Percentiles rank a stretch among this genome's conserved stretches.
Evolutionary conservation across 2,888 invertebrate genomes (phyloP).

Genomic region (Tillus elongatus): DNA sequence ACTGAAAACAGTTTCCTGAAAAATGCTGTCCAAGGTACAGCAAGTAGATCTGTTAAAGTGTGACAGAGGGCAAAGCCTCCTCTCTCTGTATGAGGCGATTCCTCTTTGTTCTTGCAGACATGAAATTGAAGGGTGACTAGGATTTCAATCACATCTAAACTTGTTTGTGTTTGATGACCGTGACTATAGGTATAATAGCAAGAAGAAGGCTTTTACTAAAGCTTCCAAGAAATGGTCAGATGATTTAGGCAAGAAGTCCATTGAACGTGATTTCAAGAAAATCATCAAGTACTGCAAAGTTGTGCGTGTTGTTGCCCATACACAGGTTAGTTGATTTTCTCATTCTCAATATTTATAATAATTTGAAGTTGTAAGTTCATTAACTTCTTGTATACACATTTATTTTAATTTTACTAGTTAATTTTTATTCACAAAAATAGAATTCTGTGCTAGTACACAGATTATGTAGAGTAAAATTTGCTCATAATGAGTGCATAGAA

Average conservation of each 20-base stretch:
- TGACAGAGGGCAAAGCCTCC: conserved; percentile 48
- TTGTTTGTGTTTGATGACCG: conserved; percentile 6
- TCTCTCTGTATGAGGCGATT: conserved; percentile 62
- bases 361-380: conserved; percentile 8
- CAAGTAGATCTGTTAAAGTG: no score
- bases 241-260: conserved; percentile 90
- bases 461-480: no score
- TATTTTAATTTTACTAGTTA: conserved; percentile 10
- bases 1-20: conserved; percentile 25
- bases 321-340: conserved; percentile 61
- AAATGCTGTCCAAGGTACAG: no score
- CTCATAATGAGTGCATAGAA: no score
- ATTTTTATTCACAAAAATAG: neutral
- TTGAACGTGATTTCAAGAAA: conserved; percentile 93
- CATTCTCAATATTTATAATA: neutral
- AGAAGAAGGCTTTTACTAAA: conserved; percentile 99
- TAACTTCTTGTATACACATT: conserved; percentile 7
- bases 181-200: conserved; percentile 88
- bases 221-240: conserved; percentile 98
- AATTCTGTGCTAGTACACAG: no score
- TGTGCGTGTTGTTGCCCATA: conserved; percentile 93
- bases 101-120: conserved; percentile 41
- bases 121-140: no score
- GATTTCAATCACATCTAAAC: conserved; percentile 8
- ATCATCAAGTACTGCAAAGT: conserved; percentile 98